These are phyloP conservation scores for Drosophila parthenogenetica DNA, from an alignment of 2,888 invertebrate species.

Conservation along the genomic window DNA sequence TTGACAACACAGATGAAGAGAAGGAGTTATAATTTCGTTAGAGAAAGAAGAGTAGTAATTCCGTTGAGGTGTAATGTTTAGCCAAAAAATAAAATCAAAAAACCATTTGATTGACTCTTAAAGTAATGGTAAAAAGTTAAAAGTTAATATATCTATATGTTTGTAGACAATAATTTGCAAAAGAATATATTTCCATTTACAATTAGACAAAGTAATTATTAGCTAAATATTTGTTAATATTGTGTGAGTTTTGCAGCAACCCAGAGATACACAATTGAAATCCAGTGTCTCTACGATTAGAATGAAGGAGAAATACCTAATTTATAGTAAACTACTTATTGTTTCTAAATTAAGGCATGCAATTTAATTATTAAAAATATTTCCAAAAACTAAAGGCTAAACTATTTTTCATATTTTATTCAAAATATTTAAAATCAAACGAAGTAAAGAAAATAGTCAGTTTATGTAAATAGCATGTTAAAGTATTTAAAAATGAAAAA, in stretches of 20 bases:
- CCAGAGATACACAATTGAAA: slow-evolving; percentile 33
- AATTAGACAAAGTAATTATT: slow-evolving; percentile 56
- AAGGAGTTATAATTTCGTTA: slow-evolving; percentile 19
- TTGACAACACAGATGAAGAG: no score
- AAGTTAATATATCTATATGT: slow-evolving; percentile 60
- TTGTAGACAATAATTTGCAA: slow-evolving; percentile 79
- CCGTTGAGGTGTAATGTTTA: slow-evolving; percentile 24
- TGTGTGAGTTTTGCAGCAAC: slow-evolving; percentile 27
- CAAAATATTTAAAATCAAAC: slow-evolving; percentile 29
- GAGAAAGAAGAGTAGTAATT: background rate
- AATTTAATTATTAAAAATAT: slow-evolving; percentile 13
- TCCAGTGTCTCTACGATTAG: slow-evolving; percentile 37
- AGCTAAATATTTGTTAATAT: slow-evolving; percentile 63
- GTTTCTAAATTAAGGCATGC: slow-evolving; percentile 25
- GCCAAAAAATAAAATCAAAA: slow-evolving; percentile 32
- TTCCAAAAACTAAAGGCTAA: slow-evolving; percentile 2
- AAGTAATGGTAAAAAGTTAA: slow-evolving; percentile 39
- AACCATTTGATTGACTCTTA: slow-evolving; percentile 16
- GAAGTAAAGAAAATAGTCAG: slow-evolving; percentile 29
- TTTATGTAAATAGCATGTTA: slow-evolving; percentile 71
- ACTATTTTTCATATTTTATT: slow-evolving; percentile 29
- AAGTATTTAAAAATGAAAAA: slow-evolving; percentile 54
- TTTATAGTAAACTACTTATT: slow-evolving; percentile 21
- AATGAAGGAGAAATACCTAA: slow-evolving; percentile 25
- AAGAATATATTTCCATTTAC: slow-evolving; percentile 48